phyloP scores from a whole-genome alignment of 2,113 vertebrate genomes.

The Anguilla japonica region DNA sequence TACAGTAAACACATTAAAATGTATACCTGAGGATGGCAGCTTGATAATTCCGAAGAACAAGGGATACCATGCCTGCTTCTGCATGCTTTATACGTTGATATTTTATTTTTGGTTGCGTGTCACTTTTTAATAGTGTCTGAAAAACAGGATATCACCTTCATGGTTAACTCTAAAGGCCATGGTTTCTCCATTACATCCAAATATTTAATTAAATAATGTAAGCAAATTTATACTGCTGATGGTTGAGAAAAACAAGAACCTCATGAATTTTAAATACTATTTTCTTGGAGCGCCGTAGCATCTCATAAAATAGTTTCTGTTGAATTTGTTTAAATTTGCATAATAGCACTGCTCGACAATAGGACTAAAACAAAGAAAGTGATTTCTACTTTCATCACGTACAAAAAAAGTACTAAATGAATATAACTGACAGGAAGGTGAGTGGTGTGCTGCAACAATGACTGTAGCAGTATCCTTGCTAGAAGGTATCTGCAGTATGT shows the following conservation, averaged over 20 bases:
- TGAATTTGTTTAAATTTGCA: slow-evolving; percentile 13
- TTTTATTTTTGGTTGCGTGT: background rate
- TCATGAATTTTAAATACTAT: slow-evolving; percentile 15
- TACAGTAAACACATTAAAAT: background rate
- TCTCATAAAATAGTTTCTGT: background rate
- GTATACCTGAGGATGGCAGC: background rate
- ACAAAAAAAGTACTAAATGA: background rate
- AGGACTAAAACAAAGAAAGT: background rate
- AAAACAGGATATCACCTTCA: background rate
- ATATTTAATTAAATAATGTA: slow-evolving; percentile 21
- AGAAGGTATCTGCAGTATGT: background rate
- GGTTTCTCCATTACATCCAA: background rate
- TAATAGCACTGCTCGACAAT: background rate
- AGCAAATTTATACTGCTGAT: slow-evolving; percentile 14
- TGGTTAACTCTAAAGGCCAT: background rate
- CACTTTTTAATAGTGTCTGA: background rate
- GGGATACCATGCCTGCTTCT: background rate
- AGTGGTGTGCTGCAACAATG: background rate
- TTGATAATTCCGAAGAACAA: background rate
- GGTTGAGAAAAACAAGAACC: slow-evolving; percentile 12
- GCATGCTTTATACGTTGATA: background rate
- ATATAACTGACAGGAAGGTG: background rate
- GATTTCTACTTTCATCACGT: background rate
- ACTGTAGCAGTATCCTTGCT: background rate
- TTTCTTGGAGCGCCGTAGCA: background rate